Evolutionary conservation across 2,113 vertebrate species (phyloP).

Genomic region (Xiphorhynchus elegans): DNA sequence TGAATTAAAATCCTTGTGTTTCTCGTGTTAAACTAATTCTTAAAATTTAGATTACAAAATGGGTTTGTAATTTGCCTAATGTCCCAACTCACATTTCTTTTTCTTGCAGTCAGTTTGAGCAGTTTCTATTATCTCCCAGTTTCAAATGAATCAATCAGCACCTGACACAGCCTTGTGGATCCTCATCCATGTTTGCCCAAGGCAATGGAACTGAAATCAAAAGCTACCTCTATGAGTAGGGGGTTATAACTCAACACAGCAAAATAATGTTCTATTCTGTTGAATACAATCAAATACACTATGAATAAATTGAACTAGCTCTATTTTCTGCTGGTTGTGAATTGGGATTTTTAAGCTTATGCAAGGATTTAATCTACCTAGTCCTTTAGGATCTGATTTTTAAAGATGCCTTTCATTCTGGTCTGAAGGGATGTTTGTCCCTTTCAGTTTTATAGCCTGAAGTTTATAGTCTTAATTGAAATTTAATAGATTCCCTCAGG

Average conservation of each 20-base stretch:
- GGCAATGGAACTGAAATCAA: constrained; percentile 78
- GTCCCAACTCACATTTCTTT: constrained; percentile 69
- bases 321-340: constrained; percentile 57
- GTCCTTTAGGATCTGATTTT: constrained; percentile 63
- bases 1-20: constrained; percentile 25
- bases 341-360: constrained; percentile 59
- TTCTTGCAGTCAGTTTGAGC: constrained; percentile 70
- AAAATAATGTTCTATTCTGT: constrained; percentile 44
- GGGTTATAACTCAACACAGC: constrained; percentile 59
- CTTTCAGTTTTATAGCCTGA: constrained; percentile 55
- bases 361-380: constrained; percentile 64
- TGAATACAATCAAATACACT: constrained; percentile 26
- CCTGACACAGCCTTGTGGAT: constrained; percentile 73
- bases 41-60: constrained; percentile 71
- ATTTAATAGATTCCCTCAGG: constrained; percentile 59
- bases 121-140: constrained; percentile 75
- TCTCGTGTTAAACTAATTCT: constrained; percentile 50
- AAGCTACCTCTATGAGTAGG: constrained; percentile 65
- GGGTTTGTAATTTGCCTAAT: constrained; percentile 71
- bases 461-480: constrained; percentile 57
- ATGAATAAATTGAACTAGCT: constrained; percentile 60
- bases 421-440: constrained; percentile 63
- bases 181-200: constrained; percentile 72
- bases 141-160: constrained; percentile 80
- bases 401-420: constrained; percentile 70